phyloP scores from a whole-genome alignment of 2,888 invertebrate genomes.

The Yponomeuta evonymella region DNA sequence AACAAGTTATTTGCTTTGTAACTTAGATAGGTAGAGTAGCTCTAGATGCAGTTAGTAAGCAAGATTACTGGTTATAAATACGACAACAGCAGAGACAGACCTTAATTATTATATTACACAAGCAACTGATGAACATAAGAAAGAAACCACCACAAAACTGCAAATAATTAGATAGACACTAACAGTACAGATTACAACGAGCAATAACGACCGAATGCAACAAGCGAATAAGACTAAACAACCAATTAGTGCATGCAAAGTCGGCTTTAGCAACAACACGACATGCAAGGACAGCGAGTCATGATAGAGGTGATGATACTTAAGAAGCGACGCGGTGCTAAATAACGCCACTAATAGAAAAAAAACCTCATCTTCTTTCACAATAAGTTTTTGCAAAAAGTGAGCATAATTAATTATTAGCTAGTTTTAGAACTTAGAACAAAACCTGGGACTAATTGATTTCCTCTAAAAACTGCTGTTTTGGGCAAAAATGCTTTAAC shows the following conservation, averaged over 20 bases:
- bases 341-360: no score
- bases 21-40: background rate
- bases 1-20: no score
- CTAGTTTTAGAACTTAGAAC: no score
- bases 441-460: no score
- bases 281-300: background rate
- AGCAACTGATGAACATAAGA: background rate
- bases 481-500: no score
- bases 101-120: background rate
- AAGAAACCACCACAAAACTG: background rate
- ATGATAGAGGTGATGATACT: background rate
- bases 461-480: no score
- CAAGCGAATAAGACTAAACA: background rate
- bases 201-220: background rate
- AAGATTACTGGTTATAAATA: background rate
- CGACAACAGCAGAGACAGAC: background rate
- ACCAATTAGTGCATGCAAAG: background rate
- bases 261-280: background rate
- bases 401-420: no score
- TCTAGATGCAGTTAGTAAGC: background rate
- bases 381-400: no score
- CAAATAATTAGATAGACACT: background rate
- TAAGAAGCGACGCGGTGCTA: no score
- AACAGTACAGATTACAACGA: background rate
- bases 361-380: no score